A percentile compares a stretch with the other conserved stretches of the same genome.
phyloP scores from a whole-genome alignment of 1,140 invertebrate genomes.

The Drosophila nebulosa region DNA sequence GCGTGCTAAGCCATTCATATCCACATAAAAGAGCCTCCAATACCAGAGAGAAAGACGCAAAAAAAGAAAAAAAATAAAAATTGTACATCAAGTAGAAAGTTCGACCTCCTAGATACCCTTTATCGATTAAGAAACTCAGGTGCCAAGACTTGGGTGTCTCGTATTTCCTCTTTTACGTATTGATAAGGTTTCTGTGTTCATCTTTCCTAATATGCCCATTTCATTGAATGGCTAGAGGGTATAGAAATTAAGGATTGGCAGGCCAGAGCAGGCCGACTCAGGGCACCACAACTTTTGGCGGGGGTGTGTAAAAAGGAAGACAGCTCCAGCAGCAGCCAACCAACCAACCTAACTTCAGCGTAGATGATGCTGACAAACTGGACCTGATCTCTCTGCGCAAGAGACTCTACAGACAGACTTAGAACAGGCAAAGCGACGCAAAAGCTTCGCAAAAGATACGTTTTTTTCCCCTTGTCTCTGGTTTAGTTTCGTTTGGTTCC shows the following conservation, averaged over 20 bases:
- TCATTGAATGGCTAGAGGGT: background rate
- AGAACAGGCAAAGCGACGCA: slow-evolving; percentile 26
- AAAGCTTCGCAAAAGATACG: slow-evolving; percentile 3
- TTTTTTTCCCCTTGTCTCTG: background rate
- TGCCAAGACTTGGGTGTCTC: too few relatives aligned
- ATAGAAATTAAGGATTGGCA: slow-evolving; percentile 44
- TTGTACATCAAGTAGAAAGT: background rate
- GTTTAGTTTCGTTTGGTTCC: slow-evolving; percentile 54
- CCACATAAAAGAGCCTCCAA: slow-evolving; percentile 65
- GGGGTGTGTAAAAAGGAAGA: slow-evolving; percentile 16
- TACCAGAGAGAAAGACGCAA: slow-evolving; percentile 36
- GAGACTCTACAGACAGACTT: background rate
- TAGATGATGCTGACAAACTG: slow-evolving; percentile 39
- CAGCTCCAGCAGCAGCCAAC: background rate
- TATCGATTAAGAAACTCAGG: too few relatives aligned
- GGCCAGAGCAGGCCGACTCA: background rate
- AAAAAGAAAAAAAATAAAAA: slow-evolving; percentile 23
- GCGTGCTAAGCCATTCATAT: slow-evolving; percentile 79
- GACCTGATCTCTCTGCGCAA: slow-evolving; percentile 29
- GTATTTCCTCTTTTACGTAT: too few relatives aligned
- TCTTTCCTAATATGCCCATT: background rate
- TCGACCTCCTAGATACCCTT: background rate
- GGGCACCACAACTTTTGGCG: background rate
- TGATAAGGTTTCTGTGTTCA: too few relatives aligned
- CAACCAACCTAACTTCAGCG: background rate